These are phyloP conservation scores for Zapornia atra DNA, from an alignment of 2,113 vertebrate genomes.

Conservation along the genomic window DNA sequence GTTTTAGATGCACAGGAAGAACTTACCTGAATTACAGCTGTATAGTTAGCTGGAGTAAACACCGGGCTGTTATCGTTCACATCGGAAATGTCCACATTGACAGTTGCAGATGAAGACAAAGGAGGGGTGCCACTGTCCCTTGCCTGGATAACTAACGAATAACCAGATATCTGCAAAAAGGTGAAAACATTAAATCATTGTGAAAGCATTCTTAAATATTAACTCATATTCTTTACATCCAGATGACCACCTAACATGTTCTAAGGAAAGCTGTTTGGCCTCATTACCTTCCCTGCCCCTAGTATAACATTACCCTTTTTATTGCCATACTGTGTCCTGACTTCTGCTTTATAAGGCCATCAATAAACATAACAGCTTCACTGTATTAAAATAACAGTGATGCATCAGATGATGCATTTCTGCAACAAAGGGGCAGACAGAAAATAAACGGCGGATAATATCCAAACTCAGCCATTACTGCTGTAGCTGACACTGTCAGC, in stretches of 20 bases:
- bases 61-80: constrained; percentile 94
- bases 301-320: constrained; percentile 4
- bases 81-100: constrained; percentile 94
- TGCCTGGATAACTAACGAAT: constrained; percentile 88
- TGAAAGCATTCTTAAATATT: not conserved
- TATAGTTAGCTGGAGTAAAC: constrained; percentile 91
- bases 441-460: not conserved
- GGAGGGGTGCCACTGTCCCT: constrained; percentile 86
- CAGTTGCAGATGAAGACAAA: constrained; percentile 88
- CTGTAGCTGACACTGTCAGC: not conserved
- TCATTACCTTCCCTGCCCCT: not conserved
- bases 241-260: not conserved
- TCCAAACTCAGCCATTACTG: not conserved
- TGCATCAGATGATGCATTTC: not conserved
- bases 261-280: not conserved
- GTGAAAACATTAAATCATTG: not conserved
- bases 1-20: constrained; percentile 20
- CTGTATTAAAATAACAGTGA: not conserved
- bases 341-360: constrained; percentile 4
- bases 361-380: not conserved
- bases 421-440: constrained; percentile 12
- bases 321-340: not conserved
- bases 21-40: constrained; percentile 92
- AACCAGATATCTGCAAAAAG: constrained; percentile 85
- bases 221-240: not conserved